Evolutionary conservation across 2,113 vertebrate genomes (phyloP), one percentile per base, ranked within the genome.

Genomic region (Quiscalus mexicanus): DNA sequence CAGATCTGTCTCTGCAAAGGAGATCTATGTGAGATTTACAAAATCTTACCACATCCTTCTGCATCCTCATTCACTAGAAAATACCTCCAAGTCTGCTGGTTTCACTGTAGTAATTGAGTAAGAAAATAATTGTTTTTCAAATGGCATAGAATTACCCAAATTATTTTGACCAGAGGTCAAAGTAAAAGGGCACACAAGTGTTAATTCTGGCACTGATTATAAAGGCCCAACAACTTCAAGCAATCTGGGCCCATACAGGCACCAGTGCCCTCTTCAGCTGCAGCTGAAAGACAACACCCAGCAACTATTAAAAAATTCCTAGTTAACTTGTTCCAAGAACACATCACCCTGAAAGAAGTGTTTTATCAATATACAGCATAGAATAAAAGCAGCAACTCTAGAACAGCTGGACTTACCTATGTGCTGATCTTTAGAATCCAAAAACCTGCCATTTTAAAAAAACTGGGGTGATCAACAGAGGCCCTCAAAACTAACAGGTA

Each of bases 191-290:
- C 12, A 37, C 7, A 15, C 4, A 78, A 71, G 9, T 37, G 41
- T 21, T 4, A 4, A 22, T 73, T 60, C 21, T 37, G 39, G n/a
- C 52, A 64, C 16, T 6, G 7, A 49, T 33, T 50, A 17, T 22
- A 74, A 83, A 31, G 15, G 21, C 12, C 27, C 6, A 75, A 63
- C 4, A 78, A 55, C 8, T 33, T 50, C 0, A 0, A 53, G 28
- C 28, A 77, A 25, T 39, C 3, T 49, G n/a, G 9, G 50, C 25
- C 25, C 39, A 53, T 8, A 42, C 1, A 45, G 33, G n/a, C 20
- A 84, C 10, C 37, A 55, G 27, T 15, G 27, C 20, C 53, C 74
- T 70, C 68, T 44, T 79, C 45, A 73, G 58, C 22, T 56, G 62
- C 52, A 94, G 20, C 13, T 64, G 33, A 15, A 79, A 64, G 18